Percentiles rank a stretch among this genome's conserved stretches.
Evolutionary conservation across 2,113 vertebrate species (phyloP).

Genomic region (Cygnus atratus): DNA sequence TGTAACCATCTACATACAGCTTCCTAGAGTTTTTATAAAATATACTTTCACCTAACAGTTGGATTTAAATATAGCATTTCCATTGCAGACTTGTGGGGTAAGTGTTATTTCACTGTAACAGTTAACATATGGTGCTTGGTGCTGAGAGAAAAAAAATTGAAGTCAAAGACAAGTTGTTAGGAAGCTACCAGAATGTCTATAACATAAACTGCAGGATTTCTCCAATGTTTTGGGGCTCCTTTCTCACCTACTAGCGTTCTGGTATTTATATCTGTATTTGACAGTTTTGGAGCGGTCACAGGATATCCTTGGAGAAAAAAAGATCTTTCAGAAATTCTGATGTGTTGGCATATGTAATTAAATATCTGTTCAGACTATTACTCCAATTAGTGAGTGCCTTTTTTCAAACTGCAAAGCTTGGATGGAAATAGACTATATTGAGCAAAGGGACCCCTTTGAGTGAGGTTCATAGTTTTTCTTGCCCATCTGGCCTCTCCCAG

Average conservation of each 20-base stretch:
- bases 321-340: not conserved
- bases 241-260: not conserved
- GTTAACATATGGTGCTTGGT: constrained; percentile 42
- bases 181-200: not conserved
- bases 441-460: not conserved
- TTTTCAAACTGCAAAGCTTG: not conserved
- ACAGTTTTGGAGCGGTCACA: not conserved
- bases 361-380: not conserved
- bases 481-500: not conserved
- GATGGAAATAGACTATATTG: not conserved
- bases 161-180: constrained; percentile 36
- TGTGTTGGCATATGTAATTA: not conserved
- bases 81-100: constrained; percentile 6
- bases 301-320: not conserved
- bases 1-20: not conserved
- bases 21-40: constrained; percentile 23
- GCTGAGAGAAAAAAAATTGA: not conserved
- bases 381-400: not conserved
- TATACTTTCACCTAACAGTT: constrained; percentile 33
- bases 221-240: not conserved
- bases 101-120: constrained; percentile 29
- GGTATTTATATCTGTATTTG: not conserved
- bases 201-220: not conserved
- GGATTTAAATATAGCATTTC: constrained; percentile 57
- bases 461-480: not conserved